A percentile compares a stretch with the other conserved stretches of the same genome.
Conservation (phyloP, 1,140 invertebrate genomes). For the Calosoma granatense region DNA sequence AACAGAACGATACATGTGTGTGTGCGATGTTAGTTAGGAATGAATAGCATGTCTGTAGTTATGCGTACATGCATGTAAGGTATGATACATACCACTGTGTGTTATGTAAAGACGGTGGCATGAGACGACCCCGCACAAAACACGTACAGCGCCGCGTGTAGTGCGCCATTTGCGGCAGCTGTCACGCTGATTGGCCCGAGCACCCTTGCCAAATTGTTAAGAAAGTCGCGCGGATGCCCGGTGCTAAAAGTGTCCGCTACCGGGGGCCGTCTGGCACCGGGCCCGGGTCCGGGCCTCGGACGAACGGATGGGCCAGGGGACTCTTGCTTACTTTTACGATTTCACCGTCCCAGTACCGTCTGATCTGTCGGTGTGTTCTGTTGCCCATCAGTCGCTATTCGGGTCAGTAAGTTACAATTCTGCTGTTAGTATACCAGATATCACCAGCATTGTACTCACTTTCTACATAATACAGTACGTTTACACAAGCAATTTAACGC, state of each 20-base stretch:
- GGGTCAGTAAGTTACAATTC: not conserved
- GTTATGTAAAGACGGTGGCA: no score
- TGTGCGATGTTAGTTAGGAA: no score
- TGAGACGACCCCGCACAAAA: no score
- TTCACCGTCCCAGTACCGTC: not conserved
- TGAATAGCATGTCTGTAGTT: no score
- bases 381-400: not conserved
- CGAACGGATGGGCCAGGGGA: conserved; percentile 27
- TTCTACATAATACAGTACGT: no score
- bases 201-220: conserved; percentile 64
- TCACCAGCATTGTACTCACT: no score
- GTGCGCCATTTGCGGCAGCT: not conserved
- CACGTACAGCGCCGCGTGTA: no score
- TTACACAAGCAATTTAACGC: no score
- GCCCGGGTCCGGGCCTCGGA: conserved; percentile 38
- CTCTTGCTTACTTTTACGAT: conserved; percentile 13
- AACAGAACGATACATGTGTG: no score
- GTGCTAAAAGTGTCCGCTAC: conserved; percentile 20
- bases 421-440: not conserved
- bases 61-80: no score
- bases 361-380: not conserved
- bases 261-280: conserved; percentile 30
- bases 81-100: no score
- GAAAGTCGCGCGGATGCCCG: conserved; percentile 41
- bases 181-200: conserved; percentile 15